Percentiles rank a stretch among this genome's conserved stretches.
Evolutionary conservation across 2,113 vertebrate species (phyloP).

Genomic region (Myiozetetes cayanensis): DNA sequence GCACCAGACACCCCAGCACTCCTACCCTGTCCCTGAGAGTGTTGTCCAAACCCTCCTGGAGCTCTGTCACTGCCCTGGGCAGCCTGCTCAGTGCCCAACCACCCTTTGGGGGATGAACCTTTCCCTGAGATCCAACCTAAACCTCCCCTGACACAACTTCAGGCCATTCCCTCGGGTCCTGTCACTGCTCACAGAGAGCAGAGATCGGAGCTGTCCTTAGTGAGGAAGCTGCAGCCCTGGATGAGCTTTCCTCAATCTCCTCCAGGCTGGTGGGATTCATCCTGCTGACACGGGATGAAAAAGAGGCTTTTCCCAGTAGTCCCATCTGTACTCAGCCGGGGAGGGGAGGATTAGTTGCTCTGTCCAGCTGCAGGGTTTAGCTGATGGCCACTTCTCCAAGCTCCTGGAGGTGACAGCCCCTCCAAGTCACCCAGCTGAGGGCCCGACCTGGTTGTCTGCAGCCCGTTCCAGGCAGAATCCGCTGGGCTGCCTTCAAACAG

Average conservation of each 20-base stretch:
- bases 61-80: not conserved
- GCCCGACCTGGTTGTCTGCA: not conserved
- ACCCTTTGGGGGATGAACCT: not conserved
- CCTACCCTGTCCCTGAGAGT: fast-evolving
- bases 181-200: not conserved
- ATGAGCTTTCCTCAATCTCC: not conserved
- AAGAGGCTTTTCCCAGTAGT: not conserved
- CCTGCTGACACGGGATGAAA: not conserved
- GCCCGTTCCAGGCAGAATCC: fast-evolving
- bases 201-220: not conserved
- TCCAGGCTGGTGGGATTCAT: not conserved
- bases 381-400: not conserved
- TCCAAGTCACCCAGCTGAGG: not conserved
- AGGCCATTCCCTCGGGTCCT: fast-evolving
- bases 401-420: not conserved
- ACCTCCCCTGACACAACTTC: not conserved
- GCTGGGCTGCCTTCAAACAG: not conserved
- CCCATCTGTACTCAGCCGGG: not conserved
- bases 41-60: fast-evolving
- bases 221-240: not conserved
- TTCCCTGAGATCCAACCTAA: fast-evolving
- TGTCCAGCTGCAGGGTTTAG: not conserved
- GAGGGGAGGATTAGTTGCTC: not conserved
- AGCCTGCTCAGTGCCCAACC: not conserved
- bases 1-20: not conserved